Percentiles rank a stretch among this genome's conserved stretches.
Conservation (phyloP, 2,888 invertebrate genomes). For the Synergus umbraculus region DNA sequence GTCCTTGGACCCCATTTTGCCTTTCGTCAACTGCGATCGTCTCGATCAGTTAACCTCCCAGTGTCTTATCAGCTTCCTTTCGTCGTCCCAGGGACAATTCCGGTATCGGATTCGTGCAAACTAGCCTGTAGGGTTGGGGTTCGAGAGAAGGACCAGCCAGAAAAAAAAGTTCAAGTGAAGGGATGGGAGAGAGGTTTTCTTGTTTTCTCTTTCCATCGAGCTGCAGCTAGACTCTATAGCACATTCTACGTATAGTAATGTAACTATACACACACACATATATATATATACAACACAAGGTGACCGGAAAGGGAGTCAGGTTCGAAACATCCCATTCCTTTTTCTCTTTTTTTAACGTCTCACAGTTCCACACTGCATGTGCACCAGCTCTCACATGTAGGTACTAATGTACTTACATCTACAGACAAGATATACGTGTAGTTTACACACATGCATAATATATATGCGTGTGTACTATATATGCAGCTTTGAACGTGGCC, state of each 20-base stretch:
- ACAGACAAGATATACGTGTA: not conserved
- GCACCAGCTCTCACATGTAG: not conserved
- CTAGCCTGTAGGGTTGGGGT: conserved; percentile 44
- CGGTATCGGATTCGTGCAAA: conserved; percentile 46
- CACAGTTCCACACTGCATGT: not conserved
- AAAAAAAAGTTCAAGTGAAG: conserved; percentile 46
- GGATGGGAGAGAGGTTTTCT: conserved; percentile 48
- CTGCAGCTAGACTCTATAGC: not conserved
- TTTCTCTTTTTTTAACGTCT: conserved; percentile 14
- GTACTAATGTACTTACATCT: not conserved
- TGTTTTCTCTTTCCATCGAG: conserved; percentile 47
- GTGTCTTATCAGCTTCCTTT: conserved; percentile 53
- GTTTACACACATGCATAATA: not conserved
- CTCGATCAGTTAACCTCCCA: conserved; percentile 55
- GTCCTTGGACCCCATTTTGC: conserved; percentile 9
- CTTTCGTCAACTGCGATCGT: conserved; percentile 51
- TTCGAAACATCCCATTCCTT: not conserved
- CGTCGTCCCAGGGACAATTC: conserved; percentile 52
- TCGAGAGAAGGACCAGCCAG: conserved; percentile 46
- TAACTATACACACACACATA: not conserved
- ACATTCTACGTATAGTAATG: conserved; percentile 37
- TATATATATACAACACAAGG: not conserved
- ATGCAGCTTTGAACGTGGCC: conserved; percentile 42
- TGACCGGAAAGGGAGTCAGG: conserved; percentile 26
- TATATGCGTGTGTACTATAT: not conserved